Conservation (phyloP, 1,140 invertebrate species). For the Eriocheir sinensis region DNA sequence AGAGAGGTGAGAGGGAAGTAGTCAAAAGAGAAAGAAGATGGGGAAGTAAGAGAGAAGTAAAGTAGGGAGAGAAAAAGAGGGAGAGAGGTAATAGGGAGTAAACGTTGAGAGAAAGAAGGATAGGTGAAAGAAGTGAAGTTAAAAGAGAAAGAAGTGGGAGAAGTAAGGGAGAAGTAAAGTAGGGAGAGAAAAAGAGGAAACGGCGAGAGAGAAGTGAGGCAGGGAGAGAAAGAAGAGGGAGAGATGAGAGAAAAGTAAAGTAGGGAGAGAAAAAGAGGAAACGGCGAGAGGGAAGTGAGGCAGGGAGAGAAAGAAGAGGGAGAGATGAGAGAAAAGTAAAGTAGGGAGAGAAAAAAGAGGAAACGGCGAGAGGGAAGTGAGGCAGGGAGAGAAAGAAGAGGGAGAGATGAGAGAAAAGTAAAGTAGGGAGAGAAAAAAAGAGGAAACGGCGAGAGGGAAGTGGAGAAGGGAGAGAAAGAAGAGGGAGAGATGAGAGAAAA, state of each 20-base stretch:
- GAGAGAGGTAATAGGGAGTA: not conserved
- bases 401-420: not conserved
- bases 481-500: not conserved
- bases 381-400: constrained; percentile 24
- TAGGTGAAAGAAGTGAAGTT: too few relatives aligned
- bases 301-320: constrained; percentile 4
- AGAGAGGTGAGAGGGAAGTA: too few relatives aligned
- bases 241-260: too few relatives aligned
- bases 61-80: not conserved
- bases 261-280: constrained; percentile 23
- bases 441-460: not conserved
- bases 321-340: not conserved
- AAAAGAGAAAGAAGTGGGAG: too few relatives aligned
- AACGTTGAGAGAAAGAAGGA: too few relatives aligned
- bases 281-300: not conserved
- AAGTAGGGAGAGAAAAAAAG: not conserved
- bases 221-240: not conserved
- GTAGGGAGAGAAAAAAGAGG: constrained; percentile 24
- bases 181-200: too few relatives aligned
- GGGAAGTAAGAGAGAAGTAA: not conserved
- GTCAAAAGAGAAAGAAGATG: not conserved
- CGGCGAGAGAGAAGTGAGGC: too few relatives aligned
- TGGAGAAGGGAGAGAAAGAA: not conserved
- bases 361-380: not conserved
- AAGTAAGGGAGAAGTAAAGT: too few relatives aligned